Percentiles rank a stretch among this genome's conserved stretches.
Conservation (phyloP, 2,888 invertebrate species). For the Choreutis nemorana region DNA sequence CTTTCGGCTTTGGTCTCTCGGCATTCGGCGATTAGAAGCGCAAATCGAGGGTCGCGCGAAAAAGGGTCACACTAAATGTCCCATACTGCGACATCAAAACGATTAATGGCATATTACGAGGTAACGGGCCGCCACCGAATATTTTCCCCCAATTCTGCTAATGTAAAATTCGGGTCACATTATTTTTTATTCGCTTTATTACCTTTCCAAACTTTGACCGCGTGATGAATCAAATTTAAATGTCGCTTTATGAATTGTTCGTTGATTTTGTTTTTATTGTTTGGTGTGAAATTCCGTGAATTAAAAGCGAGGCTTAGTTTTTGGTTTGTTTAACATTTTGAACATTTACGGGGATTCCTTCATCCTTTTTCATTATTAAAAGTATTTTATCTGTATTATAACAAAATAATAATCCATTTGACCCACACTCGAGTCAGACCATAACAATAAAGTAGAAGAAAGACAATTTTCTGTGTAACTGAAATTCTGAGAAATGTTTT, state of each 20-base stretch:
- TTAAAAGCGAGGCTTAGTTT: too few relatives aligned
- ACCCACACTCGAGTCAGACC: too few relatives aligned
- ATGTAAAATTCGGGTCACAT: slow-evolving; percentile 38
- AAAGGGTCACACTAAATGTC: slow-evolving; percentile 65
- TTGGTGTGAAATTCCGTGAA: too few relatives aligned
- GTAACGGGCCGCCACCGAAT: slow-evolving; percentile 42
- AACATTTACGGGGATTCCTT: too few relatives aligned
- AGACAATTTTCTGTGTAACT: too few relatives aligned
- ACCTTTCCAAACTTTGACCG: slow-evolving; percentile 9
- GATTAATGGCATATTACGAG: slow-evolving; percentile 53
- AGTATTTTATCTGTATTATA: too few relatives aligned
- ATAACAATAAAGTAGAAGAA: too few relatives aligned
- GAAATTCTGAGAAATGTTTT: too few relatives aligned
- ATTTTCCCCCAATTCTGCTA: slow-evolving; percentile 51
- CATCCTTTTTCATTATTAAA: too few relatives aligned
- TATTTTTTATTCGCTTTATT: slow-evolving; percentile 31
- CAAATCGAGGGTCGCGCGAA: slow-evolving; percentile 42
- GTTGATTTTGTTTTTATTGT: too few relatives aligned
- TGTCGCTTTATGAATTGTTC: slow-evolving; percentile 14
- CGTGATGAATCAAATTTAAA: slow-evolving; percentile 11
- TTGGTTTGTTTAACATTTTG: too few relatives aligned
- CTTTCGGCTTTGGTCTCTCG: slow-evolving; percentile 34
- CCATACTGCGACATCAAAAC: slow-evolving; percentile 62
- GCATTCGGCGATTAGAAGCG: slow-evolving; percentile 45
- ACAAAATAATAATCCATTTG: too few relatives aligned